Percentiles rank a stretch among this genome's conserved stretches.
Evolutionary conservation across 2,113 vertebrate genomes (phyloP).

Genomic region (Okapia johnstoni): DNA sequence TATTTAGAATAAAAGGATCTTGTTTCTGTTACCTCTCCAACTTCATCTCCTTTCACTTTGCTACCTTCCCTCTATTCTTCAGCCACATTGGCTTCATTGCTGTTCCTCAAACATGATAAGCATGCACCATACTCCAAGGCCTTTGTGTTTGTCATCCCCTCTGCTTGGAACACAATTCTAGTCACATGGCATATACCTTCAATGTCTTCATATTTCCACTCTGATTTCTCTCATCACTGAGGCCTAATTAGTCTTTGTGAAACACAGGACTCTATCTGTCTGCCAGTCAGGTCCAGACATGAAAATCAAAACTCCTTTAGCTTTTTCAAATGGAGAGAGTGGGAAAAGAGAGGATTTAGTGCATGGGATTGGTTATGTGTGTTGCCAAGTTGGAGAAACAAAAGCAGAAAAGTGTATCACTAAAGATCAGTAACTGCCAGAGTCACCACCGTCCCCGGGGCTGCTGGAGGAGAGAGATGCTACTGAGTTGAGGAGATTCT

Average conservation of each 20-base stretch:
- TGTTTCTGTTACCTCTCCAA: background rate
- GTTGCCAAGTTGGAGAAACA: background rate
- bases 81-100: background rate
- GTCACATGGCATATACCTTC: background rate
- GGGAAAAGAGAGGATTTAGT: background rate
- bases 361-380: background rate
- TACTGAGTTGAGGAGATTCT: background rate
- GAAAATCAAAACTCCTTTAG: constrained; percentile 3
- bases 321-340: background rate
- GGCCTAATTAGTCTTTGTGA: background rate
- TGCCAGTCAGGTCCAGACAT: background rate
- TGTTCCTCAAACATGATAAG: background rate
- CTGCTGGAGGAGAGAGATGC: background rate
- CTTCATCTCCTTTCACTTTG: background rate
- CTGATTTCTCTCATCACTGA: background rate
- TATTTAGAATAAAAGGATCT: background rate
- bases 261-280: background rate
- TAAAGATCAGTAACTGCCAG: background rate
- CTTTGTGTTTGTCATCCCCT: background rate
- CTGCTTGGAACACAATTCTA: background rate
- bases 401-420: background rate
- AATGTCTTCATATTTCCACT: background rate
- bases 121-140: background rate
- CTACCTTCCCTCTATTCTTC: background rate
- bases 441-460: background rate